Base-by-base conservation (phyloP, 30 jellyfish, hydroid and myxozoan genomes). In the Turritopsis rubra region DNA sequence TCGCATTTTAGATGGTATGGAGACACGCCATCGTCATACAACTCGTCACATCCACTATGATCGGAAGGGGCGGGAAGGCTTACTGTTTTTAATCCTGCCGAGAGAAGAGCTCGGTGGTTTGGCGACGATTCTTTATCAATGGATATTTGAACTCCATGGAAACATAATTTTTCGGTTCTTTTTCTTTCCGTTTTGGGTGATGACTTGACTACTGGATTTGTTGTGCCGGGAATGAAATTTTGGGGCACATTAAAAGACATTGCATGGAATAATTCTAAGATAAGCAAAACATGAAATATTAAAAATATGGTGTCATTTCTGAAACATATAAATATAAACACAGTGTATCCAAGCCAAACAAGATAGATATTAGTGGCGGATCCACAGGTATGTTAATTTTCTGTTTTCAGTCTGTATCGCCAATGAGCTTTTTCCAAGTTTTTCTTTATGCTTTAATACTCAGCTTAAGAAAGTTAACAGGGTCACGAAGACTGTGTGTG, bases 221-320 rank as follows among this genome's bases (percentile, higher is more conserved):
- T 68, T 23, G 77, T 22, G 28, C 77, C 77, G 19, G 77, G 77
- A 7, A 68, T 68, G 19, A 68, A 68, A 68, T 68, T 68, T 68
- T 68, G 77, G 28, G 77, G 77, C 30, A 68, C 77, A 41, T 41
- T 41, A 41, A 41, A 41, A 41, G 60, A 41, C 60, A 41, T 41
- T 13, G 13, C 60, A 3, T 13, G 60, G 13, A 41, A 41, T 3
- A 3, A 13, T 3, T 41, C 60, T 41, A 41, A 41, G 60, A 41
- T 41, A 41, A 13, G 13, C 9, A 41, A 41, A 41, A 41, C 9
- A 41, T 3, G 5, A 41, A 41, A 13, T 13, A 13, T 41, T 13
- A 41, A 41, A 41, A 5, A 41, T 41, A 41, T 41, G n/a, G n/a
- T n/a, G n/a, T n/a, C n/a, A n/a, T n/a, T n/a, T n/a, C n/a, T n/a